These are phyloP conservation scores for Thunnus maccoyii DNA, from an alignment of 2,113 vertebrate species.

Conservation along the genomic window DNA sequence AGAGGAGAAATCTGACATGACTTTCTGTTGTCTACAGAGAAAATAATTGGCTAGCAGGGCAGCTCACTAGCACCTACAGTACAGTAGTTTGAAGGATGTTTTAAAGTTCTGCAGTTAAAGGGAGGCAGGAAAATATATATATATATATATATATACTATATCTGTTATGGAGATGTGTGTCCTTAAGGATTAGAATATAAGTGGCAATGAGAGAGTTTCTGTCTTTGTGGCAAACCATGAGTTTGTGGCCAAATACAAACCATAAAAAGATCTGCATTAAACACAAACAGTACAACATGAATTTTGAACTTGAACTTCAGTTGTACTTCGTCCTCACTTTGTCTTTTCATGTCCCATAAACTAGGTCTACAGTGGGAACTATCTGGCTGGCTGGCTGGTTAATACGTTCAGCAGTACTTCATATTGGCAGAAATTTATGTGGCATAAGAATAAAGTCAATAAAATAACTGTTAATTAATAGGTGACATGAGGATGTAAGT, in stretches of 20 bases:
- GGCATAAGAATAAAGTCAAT: not conserved
- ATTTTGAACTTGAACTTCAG: not conserved
- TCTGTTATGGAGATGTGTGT: not conserved
- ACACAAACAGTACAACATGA: slow-evolving; percentile 4
- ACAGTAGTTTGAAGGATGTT: slow-evolving; percentile 61
- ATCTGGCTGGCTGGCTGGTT: not conserved
- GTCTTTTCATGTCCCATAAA: slow-evolving; percentile 7
- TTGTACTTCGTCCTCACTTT: not conserved
- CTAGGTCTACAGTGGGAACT: not conserved
- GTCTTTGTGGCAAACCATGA: not conserved
- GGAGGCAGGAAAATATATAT: slow-evolving; percentile 10
- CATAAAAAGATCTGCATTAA: not conserved
- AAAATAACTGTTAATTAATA: not conserved
- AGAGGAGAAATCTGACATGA: slow-evolving; percentile 80
- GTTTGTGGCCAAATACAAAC: not conserved
- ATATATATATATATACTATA: not conserved
- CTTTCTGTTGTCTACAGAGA: slow-evolving; percentile 76
- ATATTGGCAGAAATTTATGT: not conserved
- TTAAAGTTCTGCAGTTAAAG: slow-evolving; percentile 56
- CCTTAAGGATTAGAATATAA: not conserved
- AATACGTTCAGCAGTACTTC: not conserved
- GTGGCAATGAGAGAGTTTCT: not conserved
- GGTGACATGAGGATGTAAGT: not conserved
- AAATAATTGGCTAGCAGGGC: slow-evolving; percentile 78
- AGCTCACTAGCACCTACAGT: slow-evolving; percentile 56